phyloP scores from a whole-genome alignment of 2,797 vertebrate genomes.

The Tragelaphus eurycerus region DNA sequence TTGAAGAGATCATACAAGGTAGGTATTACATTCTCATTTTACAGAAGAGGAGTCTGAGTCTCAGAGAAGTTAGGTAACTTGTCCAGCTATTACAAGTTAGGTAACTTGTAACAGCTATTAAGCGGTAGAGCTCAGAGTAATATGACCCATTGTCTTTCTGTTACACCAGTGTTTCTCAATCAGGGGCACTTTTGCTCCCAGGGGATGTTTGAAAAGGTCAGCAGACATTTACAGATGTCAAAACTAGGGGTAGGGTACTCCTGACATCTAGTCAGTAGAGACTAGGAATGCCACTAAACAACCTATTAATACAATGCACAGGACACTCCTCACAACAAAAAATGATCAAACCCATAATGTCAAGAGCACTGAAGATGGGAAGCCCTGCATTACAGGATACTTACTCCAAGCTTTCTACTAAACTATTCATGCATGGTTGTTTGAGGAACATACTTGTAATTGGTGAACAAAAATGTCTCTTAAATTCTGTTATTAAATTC shows the following conservation, averaged over 20 bases:
- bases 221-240: background rate
- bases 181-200: background rate
- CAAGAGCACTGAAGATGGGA: background rate
- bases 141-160: background rate
- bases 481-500: background rate
- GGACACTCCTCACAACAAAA: background rate
- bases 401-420: background rate
- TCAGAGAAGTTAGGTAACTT: background rate
- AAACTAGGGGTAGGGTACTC: background rate
- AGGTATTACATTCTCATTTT: background rate
- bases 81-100: background rate
- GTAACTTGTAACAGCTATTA: background rate
- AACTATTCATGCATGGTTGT: background rate
- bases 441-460: background rate
- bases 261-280: background rate
- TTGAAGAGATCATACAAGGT: background rate
- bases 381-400: background rate
- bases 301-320: background rate
- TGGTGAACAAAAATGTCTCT: background rate
- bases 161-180: background rate
- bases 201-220: background rate
- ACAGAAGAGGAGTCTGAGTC: background rate
- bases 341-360: background rate
- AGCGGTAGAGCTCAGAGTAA: background rate
- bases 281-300: background rate